Conservation (phyloP, 2,888 invertebrate genomes). For the Chymomyza procnemis region DNA sequence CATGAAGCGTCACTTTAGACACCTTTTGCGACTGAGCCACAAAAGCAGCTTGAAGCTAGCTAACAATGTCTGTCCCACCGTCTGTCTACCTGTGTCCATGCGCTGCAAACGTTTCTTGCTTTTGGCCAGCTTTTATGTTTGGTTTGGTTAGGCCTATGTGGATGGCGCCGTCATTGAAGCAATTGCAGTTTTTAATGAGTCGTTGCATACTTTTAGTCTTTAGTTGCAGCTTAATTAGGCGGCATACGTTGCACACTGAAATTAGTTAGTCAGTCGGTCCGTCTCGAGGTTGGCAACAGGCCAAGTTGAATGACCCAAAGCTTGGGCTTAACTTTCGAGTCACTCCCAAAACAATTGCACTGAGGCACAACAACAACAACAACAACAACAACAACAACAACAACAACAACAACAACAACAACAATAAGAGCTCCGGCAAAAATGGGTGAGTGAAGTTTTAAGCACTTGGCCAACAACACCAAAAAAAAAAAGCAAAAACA, state of each 20-base stretch:
- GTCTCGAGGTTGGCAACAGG: neutral
- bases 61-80: neutral
- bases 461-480: conserved; percentile 33
- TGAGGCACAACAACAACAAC: neutral
- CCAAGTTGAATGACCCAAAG: conserved; percentile 53
- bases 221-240: conserved; percentile 60
- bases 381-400: neutral
- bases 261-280: conserved; percentile 44
- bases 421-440: conserved; percentile 3
- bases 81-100: conserved; percentile 2
- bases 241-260: neutral
- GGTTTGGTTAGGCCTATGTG: neutral
- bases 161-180: conserved; percentile 1
- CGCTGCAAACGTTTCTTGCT: conserved; percentile 22
- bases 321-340: conserved; percentile 22
- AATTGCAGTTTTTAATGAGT: conserved; percentile 10
- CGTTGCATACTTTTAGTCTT: conserved; percentile 44
- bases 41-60: neutral
- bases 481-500: conserved; percentile 48
- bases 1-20: conserved; percentile 74
- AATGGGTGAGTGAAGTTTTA: conserved; percentile 15
- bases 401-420: too few relatives aligned
- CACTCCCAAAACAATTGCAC: neutral
- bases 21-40: conserved; percentile 44
- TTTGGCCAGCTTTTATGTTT: conserved; percentile 37